phyloP scores from a whole-genome alignment of 2,113 vertebrate species.

The Orientallactaga bullata region DNA sequence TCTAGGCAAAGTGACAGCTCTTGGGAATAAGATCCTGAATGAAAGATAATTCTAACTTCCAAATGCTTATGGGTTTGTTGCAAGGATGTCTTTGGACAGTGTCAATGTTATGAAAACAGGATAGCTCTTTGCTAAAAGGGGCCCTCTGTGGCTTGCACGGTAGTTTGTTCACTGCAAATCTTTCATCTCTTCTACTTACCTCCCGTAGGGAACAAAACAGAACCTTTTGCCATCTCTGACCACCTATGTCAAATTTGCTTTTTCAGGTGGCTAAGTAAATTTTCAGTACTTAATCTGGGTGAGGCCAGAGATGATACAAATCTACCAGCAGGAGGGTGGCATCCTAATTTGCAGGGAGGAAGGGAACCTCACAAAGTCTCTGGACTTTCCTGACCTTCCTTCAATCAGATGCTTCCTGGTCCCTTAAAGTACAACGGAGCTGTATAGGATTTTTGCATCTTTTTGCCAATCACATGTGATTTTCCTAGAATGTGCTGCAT shows the following conservation, averaged over 20 bases:
- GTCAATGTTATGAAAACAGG: not conserved
- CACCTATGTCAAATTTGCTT: not conserved
- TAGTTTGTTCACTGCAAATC: not conserved
- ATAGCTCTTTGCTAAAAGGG: not conserved
- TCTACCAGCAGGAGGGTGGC: not conserved
- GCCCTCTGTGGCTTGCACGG: not conserved
- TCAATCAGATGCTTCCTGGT: not conserved
- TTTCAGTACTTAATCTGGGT: constrained; percentile 17
- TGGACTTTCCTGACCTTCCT: not conserved
- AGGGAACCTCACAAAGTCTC: not conserved
- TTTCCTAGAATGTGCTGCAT: not conserved
- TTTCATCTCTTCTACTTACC: not conserved
- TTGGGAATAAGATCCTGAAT: constrained; percentile 5
- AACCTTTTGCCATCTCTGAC: not conserved
- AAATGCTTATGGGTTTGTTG: constrained; percentile 3
- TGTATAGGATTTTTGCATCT: not conserved
- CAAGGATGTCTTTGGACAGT: not conserved
- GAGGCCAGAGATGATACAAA: not conserved
- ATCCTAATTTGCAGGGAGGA: not conserved
- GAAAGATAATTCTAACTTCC: not conserved
- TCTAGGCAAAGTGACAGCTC: not conserved
- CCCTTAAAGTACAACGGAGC: not conserved
- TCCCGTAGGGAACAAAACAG: not conserved
- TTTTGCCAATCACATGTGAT: not conserved
- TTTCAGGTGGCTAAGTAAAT: not conserved